These are phyloP conservation scores for Pipistrellus pipistrellus DNA, from an alignment of 2,797 vertebrate species.

Conservation along the genomic window DNA sequence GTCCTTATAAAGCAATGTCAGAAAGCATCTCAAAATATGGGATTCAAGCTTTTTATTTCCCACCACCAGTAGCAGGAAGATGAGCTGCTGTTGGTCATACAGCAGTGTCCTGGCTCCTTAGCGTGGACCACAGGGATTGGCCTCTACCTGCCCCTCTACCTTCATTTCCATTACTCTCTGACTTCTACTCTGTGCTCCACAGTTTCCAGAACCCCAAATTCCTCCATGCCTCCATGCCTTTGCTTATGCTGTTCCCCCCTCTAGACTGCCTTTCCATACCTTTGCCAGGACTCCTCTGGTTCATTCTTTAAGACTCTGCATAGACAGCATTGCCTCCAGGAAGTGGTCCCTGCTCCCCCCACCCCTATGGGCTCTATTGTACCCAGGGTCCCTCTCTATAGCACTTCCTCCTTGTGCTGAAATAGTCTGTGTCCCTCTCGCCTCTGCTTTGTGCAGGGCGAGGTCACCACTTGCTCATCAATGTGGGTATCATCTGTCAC, in stretches of 20 bases:
- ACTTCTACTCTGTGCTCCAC: background rate
- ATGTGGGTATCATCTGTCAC: background rate
- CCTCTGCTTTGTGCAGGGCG: background rate
- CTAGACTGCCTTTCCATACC: background rate
- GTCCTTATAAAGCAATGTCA: background rate
- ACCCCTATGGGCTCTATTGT: background rate
- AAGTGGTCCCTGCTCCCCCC: background rate
- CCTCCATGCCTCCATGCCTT: background rate
- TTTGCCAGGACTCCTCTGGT: background rate
- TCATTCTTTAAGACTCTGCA: background rate
- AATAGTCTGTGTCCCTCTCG: rapidly evolving
- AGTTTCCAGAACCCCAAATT: background rate
- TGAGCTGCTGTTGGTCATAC: background rate
- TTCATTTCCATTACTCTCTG: background rate
- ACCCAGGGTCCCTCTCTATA: background rate
- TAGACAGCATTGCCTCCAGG: background rate
- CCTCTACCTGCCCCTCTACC: too few species aligned
- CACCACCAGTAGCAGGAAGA: background rate
- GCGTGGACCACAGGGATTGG: background rate
- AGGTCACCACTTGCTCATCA: background rate
- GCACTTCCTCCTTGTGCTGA: background rate
- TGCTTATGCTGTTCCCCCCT: background rate
- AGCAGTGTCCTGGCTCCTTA: background rate
- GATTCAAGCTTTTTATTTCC: background rate
- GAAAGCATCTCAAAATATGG: background rate